These are phyloP conservation scores for Enteromius trimaculatus DNA, from an alignment of 2,797 vertebrate genomes.

Conservation along the genomic window DNA sequence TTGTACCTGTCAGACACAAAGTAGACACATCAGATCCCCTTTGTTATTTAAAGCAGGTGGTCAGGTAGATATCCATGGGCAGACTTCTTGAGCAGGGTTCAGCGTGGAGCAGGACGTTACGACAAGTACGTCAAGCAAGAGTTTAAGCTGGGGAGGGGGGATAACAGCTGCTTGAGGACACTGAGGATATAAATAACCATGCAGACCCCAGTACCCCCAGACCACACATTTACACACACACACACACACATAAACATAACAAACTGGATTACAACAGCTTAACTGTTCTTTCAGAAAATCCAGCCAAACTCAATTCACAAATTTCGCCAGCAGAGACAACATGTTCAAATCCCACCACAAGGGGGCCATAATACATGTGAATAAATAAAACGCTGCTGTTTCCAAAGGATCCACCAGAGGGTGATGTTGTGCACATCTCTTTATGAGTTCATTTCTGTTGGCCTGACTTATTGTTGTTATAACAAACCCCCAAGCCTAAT, in stretches of 20 bases:
- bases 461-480: background rate
- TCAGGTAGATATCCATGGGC: constrained; percentile 30
- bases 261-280: background rate
- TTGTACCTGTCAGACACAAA: constrained; percentile 44
- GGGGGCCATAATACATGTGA: background rate
- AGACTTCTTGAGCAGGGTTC: constrained; percentile 16
- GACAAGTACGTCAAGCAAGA: background rate
- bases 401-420: constrained; percentile 32
- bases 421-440: background rate
- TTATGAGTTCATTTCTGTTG: background rate
- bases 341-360: constrained; percentile 9
- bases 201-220: constrained; percentile 11
- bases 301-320: background rate
- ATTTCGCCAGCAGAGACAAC: background rate
- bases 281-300: constrained; percentile 1
- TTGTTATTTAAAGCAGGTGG: constrained; percentile 4
- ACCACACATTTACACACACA: background rate
- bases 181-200: constrained; percentile 58
- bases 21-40: background rate
- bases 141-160: background rate
- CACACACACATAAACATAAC: background rate
- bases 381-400: background rate
- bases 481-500: background rate
- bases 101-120: constrained; percentile 23
- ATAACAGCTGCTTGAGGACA: constrained; percentile 55